Conservation (phyloP, 2,797 vertebrate species). For the Accipiter minullus region DNA sequence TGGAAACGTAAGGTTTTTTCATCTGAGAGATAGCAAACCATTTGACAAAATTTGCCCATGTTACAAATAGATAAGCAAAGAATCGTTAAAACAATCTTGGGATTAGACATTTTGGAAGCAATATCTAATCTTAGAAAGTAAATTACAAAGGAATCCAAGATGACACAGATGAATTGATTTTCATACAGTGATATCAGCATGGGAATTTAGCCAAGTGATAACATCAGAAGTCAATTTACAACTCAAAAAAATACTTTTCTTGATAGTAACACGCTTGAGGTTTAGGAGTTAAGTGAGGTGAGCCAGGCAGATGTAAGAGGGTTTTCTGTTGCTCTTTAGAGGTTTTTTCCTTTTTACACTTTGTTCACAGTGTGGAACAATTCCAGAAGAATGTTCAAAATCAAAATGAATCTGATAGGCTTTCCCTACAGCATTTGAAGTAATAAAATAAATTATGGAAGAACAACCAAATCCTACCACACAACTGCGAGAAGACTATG, state of each 20-base stretch:
- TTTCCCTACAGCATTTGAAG: neutral
- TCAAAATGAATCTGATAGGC: neutral
- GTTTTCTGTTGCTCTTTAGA: neutral
- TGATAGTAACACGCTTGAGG: slow-evolving; percentile 2
- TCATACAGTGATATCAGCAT: slow-evolving; percentile 38
- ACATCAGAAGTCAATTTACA: slow-evolving; percentile 45
- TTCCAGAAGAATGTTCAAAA: neutral
- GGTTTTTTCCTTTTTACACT: neutral
- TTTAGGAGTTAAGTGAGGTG: slow-evolving; percentile 17
- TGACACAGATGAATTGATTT: slow-evolving; percentile 53
- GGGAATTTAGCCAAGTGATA: slow-evolving; percentile 46
- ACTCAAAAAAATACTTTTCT: slow-evolving; percentile 15
- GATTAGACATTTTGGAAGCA: slow-evolving; percentile 22
- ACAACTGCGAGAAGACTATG: neutral
- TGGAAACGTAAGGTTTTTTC: neutral
- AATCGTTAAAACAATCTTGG: slow-evolving; percentile 24
- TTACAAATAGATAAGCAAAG: slow-evolving; percentile 47
- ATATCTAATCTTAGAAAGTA: slow-evolving; percentile 51
- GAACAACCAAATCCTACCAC: neutral
- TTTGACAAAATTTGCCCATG: neutral
- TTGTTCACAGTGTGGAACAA: neutral
- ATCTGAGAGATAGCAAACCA: neutral
- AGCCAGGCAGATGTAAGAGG: neutral
- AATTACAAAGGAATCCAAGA: slow-evolving; percentile 55
- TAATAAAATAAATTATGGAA: neutral